Evolutionary conservation across 2,888 invertebrate genomes (phyloP).

Genomic region (Ferdinandea cuprea): DNA sequence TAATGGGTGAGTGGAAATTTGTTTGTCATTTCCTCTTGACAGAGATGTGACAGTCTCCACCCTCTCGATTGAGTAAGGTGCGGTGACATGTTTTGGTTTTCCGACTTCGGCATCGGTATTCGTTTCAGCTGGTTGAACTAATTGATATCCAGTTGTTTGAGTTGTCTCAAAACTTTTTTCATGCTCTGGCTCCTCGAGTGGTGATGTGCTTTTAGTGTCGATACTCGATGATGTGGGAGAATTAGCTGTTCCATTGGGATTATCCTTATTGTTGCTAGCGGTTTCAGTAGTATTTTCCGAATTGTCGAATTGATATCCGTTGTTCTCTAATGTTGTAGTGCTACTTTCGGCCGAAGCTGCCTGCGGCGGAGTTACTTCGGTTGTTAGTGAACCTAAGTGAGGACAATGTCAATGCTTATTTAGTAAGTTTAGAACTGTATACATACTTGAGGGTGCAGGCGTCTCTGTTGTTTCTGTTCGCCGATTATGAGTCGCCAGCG

Average conservation of each 20-base stretch:
- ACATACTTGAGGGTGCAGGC: constrained; percentile 47
- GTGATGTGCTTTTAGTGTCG: constrained; percentile 23
- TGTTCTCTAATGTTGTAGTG: constrained; percentile 21
- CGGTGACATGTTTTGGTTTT: constrained; percentile 44
- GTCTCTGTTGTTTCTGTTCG: constrained; percentile 45
- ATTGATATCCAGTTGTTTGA: constrained; percentile 65
- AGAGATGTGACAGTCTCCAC: constrained; percentile 16
- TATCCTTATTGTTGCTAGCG: constrained; percentile 26
- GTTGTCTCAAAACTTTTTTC: constrained; percentile 55
- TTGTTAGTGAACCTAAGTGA: constrained; percentile 31
- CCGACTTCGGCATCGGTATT: constrained; percentile 49
- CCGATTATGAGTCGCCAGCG: constrained; percentile 39
- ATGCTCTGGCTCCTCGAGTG: constrained; percentile 15
- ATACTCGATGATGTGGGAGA: constrained; percentile 35
- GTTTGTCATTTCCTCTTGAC: constrained; percentile 65
- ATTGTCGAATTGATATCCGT: constrained; percentile 32
- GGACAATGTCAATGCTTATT: constrained; percentile 15
- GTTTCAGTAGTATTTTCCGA: constrained; percentile 34
- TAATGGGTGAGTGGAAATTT: constrained; percentile 52
- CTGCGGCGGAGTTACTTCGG: constrained; percentile 52
- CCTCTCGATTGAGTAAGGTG: constrained; percentile 30
- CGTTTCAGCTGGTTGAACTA: constrained; percentile 51
- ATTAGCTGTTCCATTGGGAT: constrained; percentile 14
- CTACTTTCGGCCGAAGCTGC: constrained; percentile 25
- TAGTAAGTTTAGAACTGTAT: constrained; percentile 10